Evolutionary conservation across 1,140 invertebrate genomes (phyloP).

Genomic region (Oreohelix idahoensis): DNA sequence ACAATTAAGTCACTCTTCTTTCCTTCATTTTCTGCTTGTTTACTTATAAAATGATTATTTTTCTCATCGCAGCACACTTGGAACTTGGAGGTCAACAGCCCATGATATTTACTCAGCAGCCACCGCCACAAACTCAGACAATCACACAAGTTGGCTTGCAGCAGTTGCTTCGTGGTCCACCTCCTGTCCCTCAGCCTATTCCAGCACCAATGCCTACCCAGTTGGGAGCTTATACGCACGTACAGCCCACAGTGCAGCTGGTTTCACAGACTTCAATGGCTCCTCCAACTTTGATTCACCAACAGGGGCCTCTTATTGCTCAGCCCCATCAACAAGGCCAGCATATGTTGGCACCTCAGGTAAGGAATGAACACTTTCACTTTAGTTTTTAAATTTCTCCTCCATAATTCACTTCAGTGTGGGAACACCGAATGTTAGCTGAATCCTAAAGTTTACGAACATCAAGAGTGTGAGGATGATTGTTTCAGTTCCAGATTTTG

Average conservation of each 20-base stretch:
- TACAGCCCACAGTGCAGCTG: constrained; percentile 52
- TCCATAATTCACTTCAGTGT: too few species aligned
- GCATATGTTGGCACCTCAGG: constrained; percentile 35
- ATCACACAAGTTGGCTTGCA: constrained; percentile 40
- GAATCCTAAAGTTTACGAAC: too few species aligned
- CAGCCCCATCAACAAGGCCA: constrained; percentile 21
- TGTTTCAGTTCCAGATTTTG: too few species aligned
- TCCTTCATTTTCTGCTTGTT: too few species aligned
- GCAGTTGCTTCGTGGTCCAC: constrained; percentile 24
- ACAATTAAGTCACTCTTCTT: too few species aligned
- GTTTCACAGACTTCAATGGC: constrained; percentile 45
- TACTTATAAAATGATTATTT: background rate
- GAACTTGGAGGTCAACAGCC: constrained; percentile 46
- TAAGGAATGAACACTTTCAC: background rate
- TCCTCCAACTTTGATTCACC: constrained; percentile 22
- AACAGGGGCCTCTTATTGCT: constrained; percentile 16
- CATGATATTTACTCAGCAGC: constrained; percentile 48
- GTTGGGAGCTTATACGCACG: constrained; percentile 35
- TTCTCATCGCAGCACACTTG: constrained; percentile 21
- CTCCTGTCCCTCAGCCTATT: constrained; percentile 43
- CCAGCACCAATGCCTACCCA: constrained; percentile 39
- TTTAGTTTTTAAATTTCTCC: too few species aligned
- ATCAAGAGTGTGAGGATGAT: too few species aligned
- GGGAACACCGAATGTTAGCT: too few species aligned
- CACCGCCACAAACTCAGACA: constrained; percentile 40